Evolutionary conservation across 2,888 invertebrate genomes (phyloP), one percentile per base, ranked within the genome.

Genomic region (Pristionchus japonicus): DNA sequence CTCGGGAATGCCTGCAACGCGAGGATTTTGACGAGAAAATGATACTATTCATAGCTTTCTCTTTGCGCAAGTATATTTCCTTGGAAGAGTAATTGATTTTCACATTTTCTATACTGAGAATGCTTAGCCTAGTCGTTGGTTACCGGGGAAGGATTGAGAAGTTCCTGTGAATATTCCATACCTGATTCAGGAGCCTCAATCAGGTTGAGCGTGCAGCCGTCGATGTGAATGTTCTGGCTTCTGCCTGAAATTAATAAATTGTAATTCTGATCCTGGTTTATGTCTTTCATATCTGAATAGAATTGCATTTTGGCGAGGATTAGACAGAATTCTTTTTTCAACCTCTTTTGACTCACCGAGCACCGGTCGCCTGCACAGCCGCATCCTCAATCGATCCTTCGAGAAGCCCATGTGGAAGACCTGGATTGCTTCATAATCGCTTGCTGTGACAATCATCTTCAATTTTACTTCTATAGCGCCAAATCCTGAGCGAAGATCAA

Each of bases 361-460:
- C 17, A 88, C 77, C 0, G 90, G 91, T 15, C 89, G 84, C 61
- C 91, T 88, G n/a, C 90, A 88, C 84, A 92, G 84, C 43, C 90
- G 88, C 90, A 91, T 89, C 34, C 90, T 89, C 17, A 91, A 74
- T 31, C 86, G 74, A 11, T 70, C 70, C 47, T 90, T 89, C 11
- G 88, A 27, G 87, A 92, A 91, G 31, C 64, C 85, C 23, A 92
- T 82, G 40, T 89, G 89, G 89, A 85, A 85, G 31, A 85, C 85
- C 61, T 85, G 23, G 40, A 84, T 61, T 34, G 11, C n/a, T n/a
- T n/a, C n/a, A n/a, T n/a, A n/a, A n/a, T n/a, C n/a, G n/a, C n/a
- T n/a, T n/a, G 11, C 49, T 37, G 27, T 34, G 49, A 49, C 4
- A 49, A 13, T n/a, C n/a, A n/a, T n/a, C n/a, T n/a, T n/a, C n/a